These are phyloP conservation scores for Syrista parreyssii DNA, from an alignment of 2,888 invertebrate genomes.

Conservation along the genomic window DNA sequence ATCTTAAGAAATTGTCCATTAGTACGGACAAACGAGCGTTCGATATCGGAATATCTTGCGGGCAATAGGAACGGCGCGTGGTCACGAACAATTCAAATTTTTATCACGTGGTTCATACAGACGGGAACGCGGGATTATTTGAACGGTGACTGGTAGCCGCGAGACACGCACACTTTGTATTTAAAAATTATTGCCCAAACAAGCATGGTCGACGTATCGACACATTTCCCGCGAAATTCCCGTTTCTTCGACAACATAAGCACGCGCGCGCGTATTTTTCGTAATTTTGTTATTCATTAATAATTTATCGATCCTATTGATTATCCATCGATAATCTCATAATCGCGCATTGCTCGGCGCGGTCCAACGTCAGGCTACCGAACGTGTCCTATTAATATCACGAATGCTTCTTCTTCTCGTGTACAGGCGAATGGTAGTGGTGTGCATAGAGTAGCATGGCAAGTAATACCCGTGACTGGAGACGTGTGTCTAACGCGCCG, in stretches of 20 bases:
- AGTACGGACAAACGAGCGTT: slow-evolving; percentile 18
- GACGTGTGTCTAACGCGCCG: neutral
- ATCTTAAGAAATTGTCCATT: slow-evolving; percentile 19
- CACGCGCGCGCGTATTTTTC: too few relatives aligned
- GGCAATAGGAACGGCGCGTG: slow-evolving; percentile 37
- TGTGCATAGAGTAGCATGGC: too few relatives aligned
- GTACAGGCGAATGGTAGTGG: too few relatives aligned
- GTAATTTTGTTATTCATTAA: neutral
- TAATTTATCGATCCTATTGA: slow-evolving; percentile 3
- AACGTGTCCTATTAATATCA: slow-evolving; percentile 45
- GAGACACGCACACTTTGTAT: slow-evolving; percentile 16
- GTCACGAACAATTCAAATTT: slow-evolving; percentile 60
- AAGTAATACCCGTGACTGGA: too few relatives aligned
- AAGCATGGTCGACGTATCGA: neutral
- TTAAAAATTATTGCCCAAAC: neutral
- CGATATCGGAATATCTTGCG: slow-evolving; percentile 32
- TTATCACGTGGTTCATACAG: slow-evolving; percentile 34
- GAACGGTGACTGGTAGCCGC: slow-evolving; percentile 55
- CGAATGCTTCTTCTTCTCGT: neutral
- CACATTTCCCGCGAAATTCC: too few relatives aligned
- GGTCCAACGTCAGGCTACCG: slow-evolving; percentile 40
- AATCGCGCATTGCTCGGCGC: slow-evolving; percentile 21
- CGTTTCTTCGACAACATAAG: too few relatives aligned
- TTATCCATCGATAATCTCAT: neutral
- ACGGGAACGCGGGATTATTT: slow-evolving; percentile 46